Conservation (phyloP, 2,797 vertebrate species). For the Siniperca obscura region DNA sequence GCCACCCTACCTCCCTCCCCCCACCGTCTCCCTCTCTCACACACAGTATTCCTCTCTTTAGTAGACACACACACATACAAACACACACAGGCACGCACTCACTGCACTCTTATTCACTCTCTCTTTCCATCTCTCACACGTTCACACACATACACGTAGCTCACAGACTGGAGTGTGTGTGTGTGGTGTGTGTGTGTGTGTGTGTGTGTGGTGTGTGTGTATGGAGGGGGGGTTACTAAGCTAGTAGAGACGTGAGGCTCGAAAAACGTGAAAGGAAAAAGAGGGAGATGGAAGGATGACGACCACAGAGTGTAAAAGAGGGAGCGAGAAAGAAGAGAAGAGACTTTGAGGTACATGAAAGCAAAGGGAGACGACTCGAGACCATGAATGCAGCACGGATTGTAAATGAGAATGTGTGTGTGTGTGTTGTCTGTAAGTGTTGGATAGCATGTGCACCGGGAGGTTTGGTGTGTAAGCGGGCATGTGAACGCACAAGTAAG, state of each 20-base stretch:
- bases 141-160: constrained; percentile 70
- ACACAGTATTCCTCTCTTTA: constrained; percentile 18
- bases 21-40: constrained; percentile 55
- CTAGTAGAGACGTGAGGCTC: constrained; percentile 77
- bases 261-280: constrained; percentile 73
- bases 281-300: constrained; percentile 70
- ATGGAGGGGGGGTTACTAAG: constrained; percentile 64
- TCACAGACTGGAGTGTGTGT: constrained; percentile 73
- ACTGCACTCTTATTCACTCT: constrained; percentile 74
- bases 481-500: constrained; percentile 58
- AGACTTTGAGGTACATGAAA: constrained; percentile 61
- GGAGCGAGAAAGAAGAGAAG: constrained; percentile 52
- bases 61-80: constrained; percentile 35
- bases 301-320: constrained; percentile 70
- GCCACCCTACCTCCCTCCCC: constrained; percentile 60
- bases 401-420: constrained; percentile 47
- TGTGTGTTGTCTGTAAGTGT: constrained; percentile 42
- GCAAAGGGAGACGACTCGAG: constrained; percentile 59
- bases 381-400: constrained; percentile 64
- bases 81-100: constrained; percentile 69
- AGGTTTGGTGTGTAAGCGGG: constrained; percentile 52
- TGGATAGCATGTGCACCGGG: constrained; percentile 54
- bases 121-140: constrained; percentile 70
- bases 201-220: constrained; percentile 22
- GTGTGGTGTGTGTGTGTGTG: constrained; percentile 44